phyloP scores from a whole-genome alignment of 1,140 invertebrate species.

The Chlorops oryzae region DNA sequence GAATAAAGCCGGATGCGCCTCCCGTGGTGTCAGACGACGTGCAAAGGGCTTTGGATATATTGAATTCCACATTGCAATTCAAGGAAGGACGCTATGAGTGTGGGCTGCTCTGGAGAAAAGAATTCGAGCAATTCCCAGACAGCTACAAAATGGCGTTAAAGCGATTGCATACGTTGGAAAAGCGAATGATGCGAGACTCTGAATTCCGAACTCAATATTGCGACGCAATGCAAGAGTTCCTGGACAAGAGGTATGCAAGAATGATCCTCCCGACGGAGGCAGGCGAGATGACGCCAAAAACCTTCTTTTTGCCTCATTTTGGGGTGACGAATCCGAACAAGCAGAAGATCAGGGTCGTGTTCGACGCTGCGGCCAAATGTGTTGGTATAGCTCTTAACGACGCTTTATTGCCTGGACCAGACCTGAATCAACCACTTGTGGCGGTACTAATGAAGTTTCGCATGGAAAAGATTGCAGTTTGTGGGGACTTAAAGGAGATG shows the following conservation, averaged over 20 bases:
- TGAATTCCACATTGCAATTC: background rate
- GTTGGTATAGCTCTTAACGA: background rate
- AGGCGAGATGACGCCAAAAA: background rate
- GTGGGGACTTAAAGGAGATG: constrained; percentile 30
- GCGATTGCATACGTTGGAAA: constrained; percentile 1
- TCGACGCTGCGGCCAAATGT: background rate
- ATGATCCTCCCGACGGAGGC: no score
- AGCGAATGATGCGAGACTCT: background rate
- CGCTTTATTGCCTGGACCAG: constrained; percentile 21
- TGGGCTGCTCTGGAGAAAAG: background rate
- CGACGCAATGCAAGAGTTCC: background rate
- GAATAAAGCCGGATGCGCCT: background rate
- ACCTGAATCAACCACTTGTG: constrained; percentile 24
- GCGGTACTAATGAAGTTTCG: constrained; percentile 36
- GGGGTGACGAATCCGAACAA: no score
- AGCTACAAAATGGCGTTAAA: constrained; percentile 3
- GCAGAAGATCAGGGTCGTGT: no score
- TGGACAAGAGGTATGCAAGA: no score
- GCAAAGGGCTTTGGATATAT: background rate
- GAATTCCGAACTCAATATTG: background rate
- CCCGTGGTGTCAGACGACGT: background rate
- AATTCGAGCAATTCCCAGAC: background rate
- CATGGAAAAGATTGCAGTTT: constrained; percentile 20
- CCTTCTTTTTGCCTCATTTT: no score
- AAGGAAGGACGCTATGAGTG: background rate